Conservation (phyloP, 2,113 vertebrate genomes). For the Neotoma lepida region DNA sequence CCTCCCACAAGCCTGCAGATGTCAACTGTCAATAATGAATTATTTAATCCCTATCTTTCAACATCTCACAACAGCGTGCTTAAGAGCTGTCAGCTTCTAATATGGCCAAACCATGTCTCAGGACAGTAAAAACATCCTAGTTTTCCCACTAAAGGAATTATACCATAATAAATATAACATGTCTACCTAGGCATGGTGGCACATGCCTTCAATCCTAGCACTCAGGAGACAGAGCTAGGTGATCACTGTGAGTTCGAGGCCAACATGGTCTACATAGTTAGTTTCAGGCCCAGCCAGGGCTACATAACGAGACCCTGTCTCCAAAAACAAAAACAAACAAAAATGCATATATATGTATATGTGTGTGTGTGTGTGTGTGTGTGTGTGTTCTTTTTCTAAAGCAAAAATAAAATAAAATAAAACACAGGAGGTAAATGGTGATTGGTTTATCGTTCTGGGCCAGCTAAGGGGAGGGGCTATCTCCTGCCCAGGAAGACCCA, state of each 20-base stretch:
- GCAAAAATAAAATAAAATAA: neutral
- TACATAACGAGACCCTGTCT: neutral
- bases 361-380: too few relatives aligned
- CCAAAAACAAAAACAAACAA: neutral
- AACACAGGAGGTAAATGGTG: neutral
- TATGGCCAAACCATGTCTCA: neutral
- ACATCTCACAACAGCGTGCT: neutral
- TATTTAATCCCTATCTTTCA: neutral
- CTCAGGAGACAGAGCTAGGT: neutral
- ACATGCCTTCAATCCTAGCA: neutral
- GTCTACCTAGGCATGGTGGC: neutral
- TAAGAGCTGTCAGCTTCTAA: neutral
- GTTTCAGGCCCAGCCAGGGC: neutral
- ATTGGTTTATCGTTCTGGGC: neutral
- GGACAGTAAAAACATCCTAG: neutral
- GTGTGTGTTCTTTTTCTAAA: too few relatives aligned
- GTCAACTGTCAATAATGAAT: neutral
- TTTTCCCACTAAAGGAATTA: constrained; percentile 8
- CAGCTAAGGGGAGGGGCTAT: neutral
- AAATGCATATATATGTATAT: neutral
- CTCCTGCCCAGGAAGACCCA: neutral
- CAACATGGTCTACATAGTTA: neutral
- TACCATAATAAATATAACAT: neutral
- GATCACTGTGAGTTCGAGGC: neutral
- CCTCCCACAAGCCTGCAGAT: neutral